Percentiles rank a stretch among this genome's conserved stretches.
Evolutionary conservation across 53 echinoderm and acorn worm genomes (phyloP).

Genomic region (Arbacia lixula): DNA sequence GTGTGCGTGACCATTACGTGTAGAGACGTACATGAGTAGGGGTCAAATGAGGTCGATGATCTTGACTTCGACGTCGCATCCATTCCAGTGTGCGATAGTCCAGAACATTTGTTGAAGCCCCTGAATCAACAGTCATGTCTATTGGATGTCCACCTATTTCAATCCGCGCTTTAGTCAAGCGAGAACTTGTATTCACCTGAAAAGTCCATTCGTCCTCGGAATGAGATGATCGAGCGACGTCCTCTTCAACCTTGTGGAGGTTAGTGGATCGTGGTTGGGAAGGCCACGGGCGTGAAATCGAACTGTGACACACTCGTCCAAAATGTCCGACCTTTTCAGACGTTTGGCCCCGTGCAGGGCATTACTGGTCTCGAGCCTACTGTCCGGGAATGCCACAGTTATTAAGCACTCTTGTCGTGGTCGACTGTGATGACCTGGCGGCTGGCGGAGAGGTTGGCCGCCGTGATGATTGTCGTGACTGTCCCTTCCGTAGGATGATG

Average conservation of each 20-base stretch:
- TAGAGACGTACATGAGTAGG: no score
- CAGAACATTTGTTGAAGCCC: background rate
- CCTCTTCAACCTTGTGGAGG: no score
- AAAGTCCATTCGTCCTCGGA: no score
- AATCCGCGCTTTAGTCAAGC: background rate
- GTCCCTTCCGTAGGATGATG: background rate
- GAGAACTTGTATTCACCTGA: background rate
- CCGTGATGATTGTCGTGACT: background rate
- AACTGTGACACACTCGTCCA: no score
- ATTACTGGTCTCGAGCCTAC: background rate
- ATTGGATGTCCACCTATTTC: constrained; percentile 4
- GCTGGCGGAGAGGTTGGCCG: background rate
- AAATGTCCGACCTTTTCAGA: no score
- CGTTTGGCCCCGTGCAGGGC: no score
- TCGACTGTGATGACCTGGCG: constrained; percentile 3
- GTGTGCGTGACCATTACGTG: no score
- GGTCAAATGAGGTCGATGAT: no score
- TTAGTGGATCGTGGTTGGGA: no score
- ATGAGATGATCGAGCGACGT: no score
- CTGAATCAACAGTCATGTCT: background rate
- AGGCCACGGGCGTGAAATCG: no score
- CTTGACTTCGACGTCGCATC: no score
- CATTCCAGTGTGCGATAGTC: background rate
- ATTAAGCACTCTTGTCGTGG: background rate
- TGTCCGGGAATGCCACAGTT: background rate